phyloP scores from a whole-genome alignment of 2,888 invertebrate species.

The Nebria brevicollis region DNA sequence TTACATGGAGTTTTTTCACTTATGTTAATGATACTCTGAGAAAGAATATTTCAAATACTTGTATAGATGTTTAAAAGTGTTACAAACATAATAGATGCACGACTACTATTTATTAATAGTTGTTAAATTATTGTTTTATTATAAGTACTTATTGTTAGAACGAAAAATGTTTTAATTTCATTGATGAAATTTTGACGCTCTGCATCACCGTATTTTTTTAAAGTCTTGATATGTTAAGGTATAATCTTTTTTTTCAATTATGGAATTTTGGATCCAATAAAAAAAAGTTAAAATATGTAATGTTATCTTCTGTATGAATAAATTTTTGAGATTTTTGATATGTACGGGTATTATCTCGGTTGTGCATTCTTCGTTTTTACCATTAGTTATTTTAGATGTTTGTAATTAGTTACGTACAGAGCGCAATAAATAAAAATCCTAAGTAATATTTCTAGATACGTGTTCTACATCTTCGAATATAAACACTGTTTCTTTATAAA shows the following conservation, averaged over 20 bases:
- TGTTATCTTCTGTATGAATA: no score
- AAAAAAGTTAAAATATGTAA: not conserved
- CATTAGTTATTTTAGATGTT: no score
- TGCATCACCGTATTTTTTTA: no score
- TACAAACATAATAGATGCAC: constrained; percentile 1
- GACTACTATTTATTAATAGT: not conserved
- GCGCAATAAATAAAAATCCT: not conserved
- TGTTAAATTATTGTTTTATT: not conserved
- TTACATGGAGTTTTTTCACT: not conserved
- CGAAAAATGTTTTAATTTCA: not conserved
- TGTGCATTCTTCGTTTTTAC: no score
- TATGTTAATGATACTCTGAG: not conserved
- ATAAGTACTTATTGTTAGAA: not conserved
- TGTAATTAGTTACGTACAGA: not conserved
- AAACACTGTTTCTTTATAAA: not conserved
- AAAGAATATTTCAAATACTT: not conserved
- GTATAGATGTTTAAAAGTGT: not conserved
- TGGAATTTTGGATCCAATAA: not conserved
- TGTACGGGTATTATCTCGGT: no score
- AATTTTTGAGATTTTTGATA: no score
- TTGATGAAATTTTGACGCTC: not conserved
- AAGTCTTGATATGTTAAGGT: no score
- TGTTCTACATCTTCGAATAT: not conserved
- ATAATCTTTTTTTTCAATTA: not conserved
- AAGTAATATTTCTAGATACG: not conserved